Conservation (phyloP, 2,797 vertebrate genomes). For the Chaetodon trifasciatus region DNA sequence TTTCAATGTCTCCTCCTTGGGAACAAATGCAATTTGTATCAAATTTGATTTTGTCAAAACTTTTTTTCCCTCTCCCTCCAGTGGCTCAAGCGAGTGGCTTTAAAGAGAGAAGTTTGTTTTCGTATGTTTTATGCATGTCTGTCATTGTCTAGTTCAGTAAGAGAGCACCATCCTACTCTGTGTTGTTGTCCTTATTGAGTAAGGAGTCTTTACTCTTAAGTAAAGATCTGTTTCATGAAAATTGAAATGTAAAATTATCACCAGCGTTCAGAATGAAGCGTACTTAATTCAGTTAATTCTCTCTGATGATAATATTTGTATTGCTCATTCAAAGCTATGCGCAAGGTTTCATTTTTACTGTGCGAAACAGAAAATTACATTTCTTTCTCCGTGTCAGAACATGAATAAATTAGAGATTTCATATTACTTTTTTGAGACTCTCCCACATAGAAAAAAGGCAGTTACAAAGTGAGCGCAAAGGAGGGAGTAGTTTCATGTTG, state of each 20-base stretch:
- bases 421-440: neutral
- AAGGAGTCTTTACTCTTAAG: no score
- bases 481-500: neutral
- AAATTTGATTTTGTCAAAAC: slow-evolving; percentile 80
- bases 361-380: neutral
- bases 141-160: slow-evolving; percentile 11
- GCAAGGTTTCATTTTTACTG: neutral
- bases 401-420: neutral
- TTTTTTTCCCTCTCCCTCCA: slow-evolving; percentile 29
- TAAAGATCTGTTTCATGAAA: neutral
- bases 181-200: neutral
- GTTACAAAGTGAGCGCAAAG: slow-evolving; percentile 4
- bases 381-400: neutral
- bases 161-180: neutral
- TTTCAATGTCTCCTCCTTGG: slow-evolving; percentile 80
- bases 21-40: slow-evolving; percentile 86
- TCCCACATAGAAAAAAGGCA: neutral
- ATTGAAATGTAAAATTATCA: slow-evolving; percentile 2
- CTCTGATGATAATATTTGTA: neutral
- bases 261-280: neutral
- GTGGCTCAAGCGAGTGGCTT: slow-evolving; percentile 35
- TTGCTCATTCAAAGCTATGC: neutral
- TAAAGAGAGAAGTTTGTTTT: slow-evolving; percentile 37
- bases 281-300: slow-evolving; percentile 4
- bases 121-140: neutral